phyloP scores from a whole-genome alignment of 1,140 invertebrate species.

The Pentalonia nigronervosa region DNA sequence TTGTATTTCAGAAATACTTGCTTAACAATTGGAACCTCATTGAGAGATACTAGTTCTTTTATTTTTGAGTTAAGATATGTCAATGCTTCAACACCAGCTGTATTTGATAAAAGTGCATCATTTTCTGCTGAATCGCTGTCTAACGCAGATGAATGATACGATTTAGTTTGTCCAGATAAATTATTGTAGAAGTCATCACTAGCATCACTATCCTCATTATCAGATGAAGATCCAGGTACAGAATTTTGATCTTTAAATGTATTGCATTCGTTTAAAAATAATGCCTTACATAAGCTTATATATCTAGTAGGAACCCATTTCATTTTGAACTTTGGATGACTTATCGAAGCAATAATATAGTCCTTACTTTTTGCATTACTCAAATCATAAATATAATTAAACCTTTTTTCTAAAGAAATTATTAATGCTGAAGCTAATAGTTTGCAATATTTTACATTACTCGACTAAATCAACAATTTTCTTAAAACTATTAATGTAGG shows the following conservation, averaged over 20 bases:
- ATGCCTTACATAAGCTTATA: background rate
- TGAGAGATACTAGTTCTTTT: background rate
- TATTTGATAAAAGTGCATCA: background rate
- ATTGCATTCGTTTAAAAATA: background rate
- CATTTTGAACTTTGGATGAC: background rate
- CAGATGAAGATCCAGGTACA: background rate
- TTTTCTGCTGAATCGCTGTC: background rate
- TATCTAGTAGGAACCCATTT: background rate
- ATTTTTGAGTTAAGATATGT: background rate
- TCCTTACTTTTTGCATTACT: background rate
- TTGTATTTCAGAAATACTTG: background rate
- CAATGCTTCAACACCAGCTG: background rate
- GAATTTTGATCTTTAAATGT: background rate
- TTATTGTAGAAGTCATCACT: background rate
- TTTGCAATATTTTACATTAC: background rate
- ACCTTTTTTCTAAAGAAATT: background rate
- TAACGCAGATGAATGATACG: no score
- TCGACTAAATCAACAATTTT: background rate
- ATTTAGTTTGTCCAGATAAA: conserved; percentile 6
- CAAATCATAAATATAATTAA: background rate
- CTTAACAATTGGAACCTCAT: background rate
- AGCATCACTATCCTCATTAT: background rate
- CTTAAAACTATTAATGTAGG: background rate
- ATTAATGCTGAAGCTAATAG: background rate
- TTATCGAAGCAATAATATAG: background rate